Base-by-base conservation (phyloP, 2,888 invertebrate species). In the Aspidiotus destructor region DNA sequence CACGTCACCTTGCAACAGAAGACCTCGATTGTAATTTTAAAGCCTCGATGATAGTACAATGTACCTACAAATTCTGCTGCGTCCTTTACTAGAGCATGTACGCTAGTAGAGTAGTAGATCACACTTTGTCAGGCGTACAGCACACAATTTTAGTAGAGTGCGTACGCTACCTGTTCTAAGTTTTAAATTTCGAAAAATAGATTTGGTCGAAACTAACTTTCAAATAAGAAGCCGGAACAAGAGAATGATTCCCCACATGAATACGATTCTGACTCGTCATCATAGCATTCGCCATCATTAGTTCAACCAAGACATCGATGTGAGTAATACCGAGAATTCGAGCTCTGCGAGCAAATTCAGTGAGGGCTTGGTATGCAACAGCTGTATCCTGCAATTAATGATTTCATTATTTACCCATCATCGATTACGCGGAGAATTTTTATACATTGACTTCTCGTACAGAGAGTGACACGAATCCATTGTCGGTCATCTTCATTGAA, bases 311-410 rank as follows among this genome's bases (percentile, higher is more conserved):
- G 2, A 79, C 74, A 44, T 75, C 73, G 74, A 80, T 76, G 62
- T 77, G 75, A 5, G 79, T 79, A 40, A 80, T 75, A 69, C 79
- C 78, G 53, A 78, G 72, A 10, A 79, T 74, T 65, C 79, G 73
- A 3, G 79, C 77, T 69, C 78, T 71, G 72, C 78, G 78, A 0
- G 79, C 77, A 73, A 78, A 80, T 70, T 79, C 78, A 2, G 78
- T 79, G 72, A 83, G 74, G 0, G 82, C 81, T 74, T 81, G 78
- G 74, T 81, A 76, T 8, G 81, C 81, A 15, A 80, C 74, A 28
- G 80, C 74, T 0, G 81, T 80, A 72, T 82, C 82, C 79, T 80
- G 71, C 3, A 71, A 65, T 55, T 13, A 28, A 41, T 28, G 55
- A 54, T 15, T n/a, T 54, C 3, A 54, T 54, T 9, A 7, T 9